Evolutionary conservation across 2,888 invertebrate genomes (phyloP), one percentile per base, ranked within the genome.

Genomic region (Pristionchus exspectatus): DNA sequence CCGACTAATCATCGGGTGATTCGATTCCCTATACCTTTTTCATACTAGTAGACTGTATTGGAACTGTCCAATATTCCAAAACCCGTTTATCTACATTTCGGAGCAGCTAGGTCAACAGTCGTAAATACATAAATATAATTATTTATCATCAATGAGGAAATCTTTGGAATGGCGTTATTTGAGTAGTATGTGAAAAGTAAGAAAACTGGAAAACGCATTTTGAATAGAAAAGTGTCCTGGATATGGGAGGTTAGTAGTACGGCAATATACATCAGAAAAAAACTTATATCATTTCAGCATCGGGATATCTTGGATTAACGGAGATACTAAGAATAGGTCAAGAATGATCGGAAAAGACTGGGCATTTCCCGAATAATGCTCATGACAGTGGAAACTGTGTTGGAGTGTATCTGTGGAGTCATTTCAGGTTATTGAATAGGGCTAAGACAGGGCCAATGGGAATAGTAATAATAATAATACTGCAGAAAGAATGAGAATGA

Each of bases 121-220:
- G 2, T 21, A 56, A 56, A 18, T 56, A 21, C 21, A 21, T 72
- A 30, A 30, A 72, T 30, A 18, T 21, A 30, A 30, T 33, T 74
- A 74, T 74, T 38, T 63, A 38, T 74, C 38, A 74, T 74, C 74
- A 74, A 38, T 74, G 74, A 74, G 38, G 27, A 10, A 81, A 54
- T 81, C 81, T 81, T 81, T 81, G 81, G 81, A 81, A 81, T 81
- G 81, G 81, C 81, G 54, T 50, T 1, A 54, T 27, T 81, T 81
- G 81, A 81, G 81, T 81, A 81, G 74, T 44, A 24, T 24, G 74
- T n/a, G 50, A 54, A 81, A 74, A 81, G 44, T 81, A 50, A 27
- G 81, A 9, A 50, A 33, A 81, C 12, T 14, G 50, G n/a, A n/a
- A 21, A 81, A 27, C 50, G 81, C 50, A 54, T 81, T 54, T 14